These are phyloP conservation scores for Plusia festucae DNA, from an alignment of 2,888 invertebrate species.

Conservation along the genomic window DNA sequence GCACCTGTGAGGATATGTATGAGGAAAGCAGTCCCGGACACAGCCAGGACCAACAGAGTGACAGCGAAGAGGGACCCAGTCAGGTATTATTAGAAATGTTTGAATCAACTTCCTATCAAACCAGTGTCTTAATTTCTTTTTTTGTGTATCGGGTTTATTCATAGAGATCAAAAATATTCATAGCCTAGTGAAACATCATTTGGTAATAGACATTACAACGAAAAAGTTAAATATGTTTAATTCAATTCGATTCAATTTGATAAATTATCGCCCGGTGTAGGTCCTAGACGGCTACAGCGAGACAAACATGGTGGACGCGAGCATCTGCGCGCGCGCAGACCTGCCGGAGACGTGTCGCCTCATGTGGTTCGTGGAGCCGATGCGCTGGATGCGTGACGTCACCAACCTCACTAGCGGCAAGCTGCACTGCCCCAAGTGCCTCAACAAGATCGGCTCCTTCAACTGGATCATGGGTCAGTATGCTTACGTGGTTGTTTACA, in stretches of 20 bases:
- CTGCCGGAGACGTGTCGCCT: conserved; percentile 90
- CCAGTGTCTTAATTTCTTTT: no score
- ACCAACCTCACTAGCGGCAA: conserved; percentile 93
- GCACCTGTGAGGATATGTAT: conserved; percentile 26
- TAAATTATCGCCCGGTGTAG: conserved; percentile 46
- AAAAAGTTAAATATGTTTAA: no score
- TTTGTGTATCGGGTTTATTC: no score
- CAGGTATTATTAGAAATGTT: conserved; percentile 68
- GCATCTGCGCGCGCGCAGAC: conserved; percentile 71
- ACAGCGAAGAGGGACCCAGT: conserved; percentile 72
- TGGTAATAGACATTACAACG: no score
- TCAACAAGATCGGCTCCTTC: conserved; percentile 95
- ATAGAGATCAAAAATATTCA: no score
- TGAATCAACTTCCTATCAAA: no score
- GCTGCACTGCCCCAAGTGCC: conserved; percentile 95
- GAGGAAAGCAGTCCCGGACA: conserved; percentile 56
- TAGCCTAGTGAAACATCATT: no score
- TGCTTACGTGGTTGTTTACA: background rate
- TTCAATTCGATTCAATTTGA: no score
- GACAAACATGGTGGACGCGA: conserved; percentile 75
- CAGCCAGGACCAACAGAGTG: conserved; percentile 55
- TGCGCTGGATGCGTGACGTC: conserved; percentile 96
- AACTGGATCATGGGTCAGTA: conserved; percentile 95
- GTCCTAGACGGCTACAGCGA: conserved; percentile 78
- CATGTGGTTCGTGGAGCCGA: conserved; percentile 96